These are phyloP conservation scores for Halichoeres trimaculatus DNA, from an alignment of 2,113 vertebrate species.

Conservation along the genomic window DNA sequence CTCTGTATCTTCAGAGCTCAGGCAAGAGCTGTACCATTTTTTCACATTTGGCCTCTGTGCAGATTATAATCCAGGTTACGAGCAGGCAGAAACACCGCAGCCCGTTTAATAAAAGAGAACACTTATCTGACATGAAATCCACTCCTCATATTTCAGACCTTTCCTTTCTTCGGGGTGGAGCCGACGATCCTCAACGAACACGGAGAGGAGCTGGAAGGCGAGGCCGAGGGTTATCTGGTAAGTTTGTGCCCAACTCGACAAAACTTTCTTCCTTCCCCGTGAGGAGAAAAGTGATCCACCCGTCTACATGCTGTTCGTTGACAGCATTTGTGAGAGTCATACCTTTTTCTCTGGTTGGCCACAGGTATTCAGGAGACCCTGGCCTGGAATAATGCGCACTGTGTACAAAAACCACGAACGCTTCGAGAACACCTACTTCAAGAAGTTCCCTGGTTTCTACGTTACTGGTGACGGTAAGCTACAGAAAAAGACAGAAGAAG, in stretches of 20 bases:
- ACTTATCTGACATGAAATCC: slow-evolving; percentile 10
- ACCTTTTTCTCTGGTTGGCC: slow-evolving; percentile 2
- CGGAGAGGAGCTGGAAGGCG: slow-evolving; percentile 85
- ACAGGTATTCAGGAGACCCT: slow-evolving; percentile 85
- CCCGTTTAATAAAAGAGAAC: not conserved
- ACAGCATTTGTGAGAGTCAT: too few relatives aligned
- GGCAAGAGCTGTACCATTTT: not conserved
- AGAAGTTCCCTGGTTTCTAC: slow-evolving; percentile 86
- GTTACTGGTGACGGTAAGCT: slow-evolving; percentile 86
- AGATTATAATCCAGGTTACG: slow-evolving; percentile 9
- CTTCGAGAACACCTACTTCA: slow-evolving; percentile 86
- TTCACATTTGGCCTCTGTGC: not conserved
- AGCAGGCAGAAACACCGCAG: not conserved
- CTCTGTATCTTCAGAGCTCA: not conserved
- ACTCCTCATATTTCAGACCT: slow-evolving; percentile 74
- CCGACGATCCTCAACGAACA: slow-evolving; percentile 83
- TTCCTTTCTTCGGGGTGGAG: slow-evolving; percentile 87
- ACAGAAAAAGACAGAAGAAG: not conserved
- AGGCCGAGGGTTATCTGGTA: slow-evolving; percentile 87
- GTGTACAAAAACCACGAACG: slow-evolving; percentile 82
- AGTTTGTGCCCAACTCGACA: slow-evolving; percentile 23
- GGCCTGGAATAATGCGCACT: slow-evolving; percentile 87
- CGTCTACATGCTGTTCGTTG: too few relatives aligned
- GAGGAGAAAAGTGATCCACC: not conserved
- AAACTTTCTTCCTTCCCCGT: not conserved